Evolutionary conservation across 1,140 invertebrate genomes (phyloP), one percentile per base, ranked within the genome.

Genomic region (Pseudomyrmex concolor): DNA sequence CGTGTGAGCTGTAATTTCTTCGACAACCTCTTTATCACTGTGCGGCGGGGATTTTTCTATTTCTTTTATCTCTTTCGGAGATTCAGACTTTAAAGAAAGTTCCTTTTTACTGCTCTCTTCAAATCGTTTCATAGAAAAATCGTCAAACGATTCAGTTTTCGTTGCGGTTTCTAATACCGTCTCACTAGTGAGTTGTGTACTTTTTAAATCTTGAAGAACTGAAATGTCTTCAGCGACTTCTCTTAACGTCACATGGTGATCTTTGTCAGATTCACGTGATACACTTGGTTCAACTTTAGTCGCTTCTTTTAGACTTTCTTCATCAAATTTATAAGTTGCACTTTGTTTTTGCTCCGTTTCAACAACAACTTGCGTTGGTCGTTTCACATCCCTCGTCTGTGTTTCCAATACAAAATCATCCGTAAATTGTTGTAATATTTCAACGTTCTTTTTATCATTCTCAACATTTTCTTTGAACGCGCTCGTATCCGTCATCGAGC

Each of bases 351-450:
- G 19, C 0, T 45, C 19, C 2, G 43, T 70, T 5, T 70, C 66
- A 55, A n/a, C 0, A 7, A 13, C 48, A 45, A 48, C 10, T 48
- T 54, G 17, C 4, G 5, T 10, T 10, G 13, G 12, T 17, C 17
- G 4, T 0, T 25, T n/a, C 70, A 43, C 8, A 3, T 71, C 60
- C 66, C 71, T 25, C 10, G 17, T 59, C 12, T 19, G 66, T 50
- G 66, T 25, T 25, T 59, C 17, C 0, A n/a, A 13, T 70, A 8
- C n/a, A 25, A 80, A 80, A 19, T 80, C 54, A 8, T 80, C 76
- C n/a, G 76, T 55, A 70, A 71, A 80, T 25, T 71, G 73, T 43
- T 76, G 76, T 19, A 34, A 48, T 59, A 57, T 25, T 68, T 78
- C 17, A 12, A 17, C 43, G 22, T 70, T 55, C 43, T 8, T 45